Evolutionary conservation across 1,140 invertebrate genomes (phyloP).

Genomic region (Drosophila erecta): DNA sequence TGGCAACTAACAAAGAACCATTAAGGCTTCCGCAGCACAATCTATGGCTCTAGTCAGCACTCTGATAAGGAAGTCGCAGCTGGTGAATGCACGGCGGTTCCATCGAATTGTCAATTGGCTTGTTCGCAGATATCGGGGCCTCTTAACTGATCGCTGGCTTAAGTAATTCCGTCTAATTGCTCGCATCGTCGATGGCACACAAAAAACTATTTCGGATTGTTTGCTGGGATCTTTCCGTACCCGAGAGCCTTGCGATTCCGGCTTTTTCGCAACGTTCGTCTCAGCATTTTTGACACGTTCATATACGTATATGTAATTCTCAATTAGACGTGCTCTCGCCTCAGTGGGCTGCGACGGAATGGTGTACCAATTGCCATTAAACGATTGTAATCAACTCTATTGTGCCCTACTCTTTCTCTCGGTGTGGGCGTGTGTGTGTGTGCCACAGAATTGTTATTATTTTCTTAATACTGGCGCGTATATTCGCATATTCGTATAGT

Average conservation of each 20-base stretch:
- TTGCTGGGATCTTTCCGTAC: conserved; percentile 13
- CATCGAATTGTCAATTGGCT: conserved; percentile 18
- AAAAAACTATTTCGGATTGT: neutral
- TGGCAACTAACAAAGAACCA: conserved; percentile 6
- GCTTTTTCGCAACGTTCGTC: conserved; percentile 34
- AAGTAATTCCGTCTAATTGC: conserved; percentile 26
- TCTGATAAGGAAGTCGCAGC: conserved; percentile 7
- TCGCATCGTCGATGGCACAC: conserved; percentile 8
- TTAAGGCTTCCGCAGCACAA: conserved; percentile 14
- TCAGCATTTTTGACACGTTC: conserved; percentile 30
- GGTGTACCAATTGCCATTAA: conserved; percentile 56
- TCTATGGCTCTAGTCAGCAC: conserved; percentile 1
- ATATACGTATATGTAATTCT: conserved; percentile 31
- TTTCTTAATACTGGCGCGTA: conserved; percentile 20
- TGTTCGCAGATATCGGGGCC: conserved; percentile 1
- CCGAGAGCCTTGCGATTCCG: conserved; percentile 26
- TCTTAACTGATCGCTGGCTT: conserved; percentile 25
- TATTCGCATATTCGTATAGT: neutral
- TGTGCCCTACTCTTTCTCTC: conserved; percentile 36
- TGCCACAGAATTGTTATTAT: conserved; percentile 52
- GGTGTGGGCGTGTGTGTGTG: conserved; percentile 32
- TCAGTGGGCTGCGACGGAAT: conserved; percentile 37
- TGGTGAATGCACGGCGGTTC: neutral
- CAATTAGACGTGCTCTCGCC: conserved; percentile 49
- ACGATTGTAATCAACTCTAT: conserved; percentile 61